Base-by-base conservation (phyloP, 2,797 vertebrate genomes). In the Tenualosa thibaudeaui region DNA sequence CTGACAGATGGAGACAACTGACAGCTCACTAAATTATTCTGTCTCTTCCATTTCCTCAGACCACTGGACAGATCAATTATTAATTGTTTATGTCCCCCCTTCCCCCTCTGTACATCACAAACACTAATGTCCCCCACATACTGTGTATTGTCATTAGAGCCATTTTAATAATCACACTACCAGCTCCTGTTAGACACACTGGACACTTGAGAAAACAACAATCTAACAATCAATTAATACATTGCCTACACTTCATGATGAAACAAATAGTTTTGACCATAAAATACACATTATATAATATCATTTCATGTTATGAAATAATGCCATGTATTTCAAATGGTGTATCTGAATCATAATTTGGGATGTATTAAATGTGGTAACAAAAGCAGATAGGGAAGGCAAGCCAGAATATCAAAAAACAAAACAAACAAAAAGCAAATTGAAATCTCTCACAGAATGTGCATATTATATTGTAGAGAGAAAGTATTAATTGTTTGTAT, bases 1-100 rank as follows among this genome's bases (percentile, higher is more conserved):
- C 82, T 62, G 88, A 91, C 93, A 95, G 93, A 94, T 95, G 93
- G 91, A 90, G 89, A 84, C 83, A 86, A 92, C 88, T 92, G 94
- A 92, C 93, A 94, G 92, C 83, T 82, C 88, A 83, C 91, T 93
- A 92, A 93, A 92, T 92, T 85, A 91, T 91, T 93, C 89, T 93
- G 94, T 95, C 93, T 85, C 90, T 90, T 86, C 86, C 86, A 89
- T 91, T 93, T 90, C 91, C 88, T 93, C 89, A 87, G 91, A 84
- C 90, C 89, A 91, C 88, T 92, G 90, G 84, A 89, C 91, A 90
- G 90, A 94, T 96, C 89, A 95, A 95, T 96, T 94, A 96, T 96
- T 95, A 89, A 96, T 94, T 90, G 90, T 83, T 84, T 87, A 89
- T 85, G 88, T 85, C 7, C 82, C 81, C 85, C 85, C 86, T 88